phyloP scores from a whole-genome alignment of 2,797 vertebrate species.

The Bradypodion ventrale region DNA sequence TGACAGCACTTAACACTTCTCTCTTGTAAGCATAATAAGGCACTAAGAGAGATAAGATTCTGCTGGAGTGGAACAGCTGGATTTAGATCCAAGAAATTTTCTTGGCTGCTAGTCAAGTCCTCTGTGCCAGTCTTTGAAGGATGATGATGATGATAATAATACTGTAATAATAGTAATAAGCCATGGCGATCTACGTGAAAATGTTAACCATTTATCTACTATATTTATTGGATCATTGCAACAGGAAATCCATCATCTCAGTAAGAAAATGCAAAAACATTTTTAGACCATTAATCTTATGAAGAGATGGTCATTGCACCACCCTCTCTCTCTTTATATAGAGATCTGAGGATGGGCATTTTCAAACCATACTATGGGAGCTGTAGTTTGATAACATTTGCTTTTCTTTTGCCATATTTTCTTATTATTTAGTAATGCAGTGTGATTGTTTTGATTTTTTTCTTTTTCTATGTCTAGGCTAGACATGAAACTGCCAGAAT shows the following conservation, averaged over 20 bases:
- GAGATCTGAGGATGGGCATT: not conserved
- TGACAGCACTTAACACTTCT: slow-evolving; percentile 17
- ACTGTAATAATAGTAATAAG: slow-evolving; percentile 55
- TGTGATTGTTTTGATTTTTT: too few species aligned
- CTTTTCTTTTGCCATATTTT: not conserved
- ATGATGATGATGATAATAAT: slow-evolving; percentile 51
- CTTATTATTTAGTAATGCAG: not conserved
- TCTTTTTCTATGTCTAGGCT: too few species aligned
- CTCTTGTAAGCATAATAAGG: slow-evolving; percentile 2
- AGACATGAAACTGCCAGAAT: too few species aligned
- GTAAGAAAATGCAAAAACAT: slow-evolving; percentile 55
- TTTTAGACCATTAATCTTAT: slow-evolving; percentile 54
- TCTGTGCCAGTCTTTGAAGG: slow-evolving; percentile 54
- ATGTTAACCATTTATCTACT: slow-evolving; percentile 60
- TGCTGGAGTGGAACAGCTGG: slow-evolving; percentile 10
- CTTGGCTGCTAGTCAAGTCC: slow-evolving; percentile 38
- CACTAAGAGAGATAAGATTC: slow-evolving; percentile 12
- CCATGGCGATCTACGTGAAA: slow-evolving; percentile 51
- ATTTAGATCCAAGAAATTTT: slow-evolving; percentile 38
- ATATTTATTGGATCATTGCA: slow-evolving; percentile 48
- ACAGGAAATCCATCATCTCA: slow-evolving; percentile 50
- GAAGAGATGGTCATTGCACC: slow-evolving; percentile 26
- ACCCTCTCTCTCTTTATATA: not conserved
- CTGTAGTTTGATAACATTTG: not conserved
- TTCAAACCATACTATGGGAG: slow-evolving; percentile 17